phyloP scores from a whole-genome alignment of 2,113 vertebrate species.

The Bos indicus region DNA sequence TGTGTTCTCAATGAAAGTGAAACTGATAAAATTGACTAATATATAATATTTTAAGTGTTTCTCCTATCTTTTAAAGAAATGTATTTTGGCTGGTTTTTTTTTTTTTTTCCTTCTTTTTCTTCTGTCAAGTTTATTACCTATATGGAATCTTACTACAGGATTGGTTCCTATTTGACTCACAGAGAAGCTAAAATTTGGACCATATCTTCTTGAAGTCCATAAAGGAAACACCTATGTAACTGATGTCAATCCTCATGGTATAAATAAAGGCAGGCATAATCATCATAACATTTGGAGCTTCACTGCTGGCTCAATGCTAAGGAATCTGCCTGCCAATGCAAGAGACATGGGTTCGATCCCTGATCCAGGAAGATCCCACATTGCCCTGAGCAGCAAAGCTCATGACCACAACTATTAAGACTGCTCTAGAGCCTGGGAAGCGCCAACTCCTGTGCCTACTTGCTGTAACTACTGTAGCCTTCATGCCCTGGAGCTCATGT shows the following conservation, averaged over 20 bases:
- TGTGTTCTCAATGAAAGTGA: conserved; percentile 51
- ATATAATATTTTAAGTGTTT: conserved; percentile 50
- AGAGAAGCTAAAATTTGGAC: neutral
- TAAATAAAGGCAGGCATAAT: neutral
- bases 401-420: neutral
- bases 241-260: neutral
- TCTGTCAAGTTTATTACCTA: neutral
- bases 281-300: neutral
- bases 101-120: neutral
- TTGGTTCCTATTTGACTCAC: neutral
- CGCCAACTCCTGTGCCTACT: neutral
- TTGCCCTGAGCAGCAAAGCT: neutral
- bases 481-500: neutral
- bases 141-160: neutral
- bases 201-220: neutral
- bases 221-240: neutral
- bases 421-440: neutral
- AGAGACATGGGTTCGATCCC: neutral
- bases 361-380: neutral
- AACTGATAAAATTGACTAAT: conserved; percentile 54
- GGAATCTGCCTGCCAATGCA: neutral
- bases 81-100: neutral
- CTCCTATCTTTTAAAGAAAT: neutral
- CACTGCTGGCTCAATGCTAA: neutral
- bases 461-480: neutral